Percentiles rank a stretch among this genome's conserved stretches.
These are phyloP conservation scores for Anolis apletophallus DNA, from an alignment of 2,797 vertebrate species.

Conservation along the genomic window DNA sequence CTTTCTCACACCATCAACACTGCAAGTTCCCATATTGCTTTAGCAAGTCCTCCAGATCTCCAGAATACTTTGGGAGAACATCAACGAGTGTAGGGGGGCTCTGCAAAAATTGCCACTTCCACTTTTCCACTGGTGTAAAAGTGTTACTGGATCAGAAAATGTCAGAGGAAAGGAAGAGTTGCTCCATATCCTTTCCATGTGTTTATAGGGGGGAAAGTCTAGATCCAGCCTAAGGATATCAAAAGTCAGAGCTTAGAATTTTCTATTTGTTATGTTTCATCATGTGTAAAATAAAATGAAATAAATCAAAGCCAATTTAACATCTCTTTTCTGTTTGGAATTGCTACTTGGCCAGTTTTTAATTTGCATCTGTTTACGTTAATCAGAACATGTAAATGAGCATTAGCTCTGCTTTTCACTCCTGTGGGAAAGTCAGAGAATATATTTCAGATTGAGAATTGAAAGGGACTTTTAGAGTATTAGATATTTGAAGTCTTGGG, in stretches of 20 bases:
- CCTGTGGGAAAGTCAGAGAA: background rate
- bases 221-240: background rate
- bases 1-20: too few species aligned
- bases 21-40: background rate
- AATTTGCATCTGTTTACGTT: conserved; percentile 15
- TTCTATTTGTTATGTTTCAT: background rate
- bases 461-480: background rate
- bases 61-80: background rate
- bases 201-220: background rate
- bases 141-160: background rate
- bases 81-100: background rate
- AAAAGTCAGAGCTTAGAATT: background rate
- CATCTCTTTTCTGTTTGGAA: background rate
- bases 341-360: background rate
- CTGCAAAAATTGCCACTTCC: too few species aligned
- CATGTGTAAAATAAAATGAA: background rate
- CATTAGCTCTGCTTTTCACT: background rate
- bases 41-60: background rate
- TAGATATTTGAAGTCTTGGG: conserved; percentile 31
- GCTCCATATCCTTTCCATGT: too few species aligned
- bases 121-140: background rate
- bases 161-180: background rate
- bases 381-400: conserved; percentile 5
- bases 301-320: background rate
- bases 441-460: background rate